Percentiles rank a stretch among this genome's conserved stretches.
Conservation (phyloP, 2,888 invertebrate species). For the Sthenelais limicola region DNA sequence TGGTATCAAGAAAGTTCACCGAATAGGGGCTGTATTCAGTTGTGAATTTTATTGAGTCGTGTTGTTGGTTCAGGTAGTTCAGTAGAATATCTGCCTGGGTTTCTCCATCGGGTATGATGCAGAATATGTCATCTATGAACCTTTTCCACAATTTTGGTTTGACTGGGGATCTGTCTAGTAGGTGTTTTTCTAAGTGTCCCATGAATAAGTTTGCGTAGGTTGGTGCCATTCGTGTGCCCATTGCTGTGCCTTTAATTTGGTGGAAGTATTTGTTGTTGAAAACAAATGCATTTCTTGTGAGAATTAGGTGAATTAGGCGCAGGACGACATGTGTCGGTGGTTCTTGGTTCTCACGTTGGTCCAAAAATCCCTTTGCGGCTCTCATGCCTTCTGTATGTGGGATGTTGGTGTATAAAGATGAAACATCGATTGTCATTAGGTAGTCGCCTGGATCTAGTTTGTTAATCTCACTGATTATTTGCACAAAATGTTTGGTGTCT, state of each 20-base stretch:
- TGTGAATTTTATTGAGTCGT: too few relatives aligned
- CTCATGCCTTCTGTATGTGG: constrained; percentile 7
- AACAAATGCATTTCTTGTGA: neutral
- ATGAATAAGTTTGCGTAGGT: neutral
- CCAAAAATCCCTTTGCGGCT: neutral
- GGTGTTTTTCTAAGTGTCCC: neutral
- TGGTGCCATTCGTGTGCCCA: neutral
- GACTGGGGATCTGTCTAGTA: neutral
- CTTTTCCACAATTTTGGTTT: neutral
- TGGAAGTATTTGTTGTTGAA: constrained; percentile 13
- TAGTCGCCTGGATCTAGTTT: neutral
- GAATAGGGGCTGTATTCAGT: neutral
- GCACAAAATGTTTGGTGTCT: neutral
- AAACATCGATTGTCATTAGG: neutral
- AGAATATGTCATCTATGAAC: constrained; percentile 1
- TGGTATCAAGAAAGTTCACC: neutral
- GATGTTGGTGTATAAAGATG: constrained; percentile 23
- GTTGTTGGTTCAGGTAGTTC: too few relatives aligned
- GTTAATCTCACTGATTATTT: neutral
- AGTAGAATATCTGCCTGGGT: neutral
- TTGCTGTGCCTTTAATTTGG: neutral
- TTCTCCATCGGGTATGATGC: neutral
- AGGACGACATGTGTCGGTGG: neutral
- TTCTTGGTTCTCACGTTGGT: neutral
- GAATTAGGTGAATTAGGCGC: neutral